Base-by-base conservation (phyloP, 2,797 vertebrate genomes). In the Capromys pilorides region DNA sequence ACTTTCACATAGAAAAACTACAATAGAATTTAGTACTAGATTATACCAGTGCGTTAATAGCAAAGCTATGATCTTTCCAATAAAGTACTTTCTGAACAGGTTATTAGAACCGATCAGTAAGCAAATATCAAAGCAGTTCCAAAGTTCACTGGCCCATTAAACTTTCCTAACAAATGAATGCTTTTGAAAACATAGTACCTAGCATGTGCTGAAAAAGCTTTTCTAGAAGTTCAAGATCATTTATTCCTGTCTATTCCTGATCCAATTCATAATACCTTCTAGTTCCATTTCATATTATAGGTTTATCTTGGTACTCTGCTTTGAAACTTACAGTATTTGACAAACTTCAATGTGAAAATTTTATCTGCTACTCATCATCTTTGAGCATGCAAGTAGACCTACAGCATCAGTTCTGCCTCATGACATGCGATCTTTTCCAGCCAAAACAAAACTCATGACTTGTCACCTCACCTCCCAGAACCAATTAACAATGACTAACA, bases 1-100 rank as follows among this genome's bases (percentile, higher is more conserved):
- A 90, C 83, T 90, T 92, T 82, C 45, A 79, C 16, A 57, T 54
- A 82, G 28, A 61, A n/a, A 88, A 95, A 88, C 64, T 59, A 94
- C 93, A n/a, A 93, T 87, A 87, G 80, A 94, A 80, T 51, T 61
- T 85, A 21, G 31, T 51, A 83, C 10, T 45, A 94, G 9, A 26
- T 24, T 80, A 84, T 26, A 83, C 45, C 22, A 91, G 39, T 69
- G 39, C 41, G 2, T 45, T 82, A 85, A 1, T 57, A 94, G 90
- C 39, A 96, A 71, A 91, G 24, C 69, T 31, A 80, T 4, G 81
- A 80, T 36, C 64, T 93, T 82, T 75, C 6, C 28, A 93, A 51
- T 57, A 77, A 64, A 28, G 28, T 14, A 31, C 41, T 86, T 89
- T 83, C 41, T 73, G 62, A 84, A 77, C 61, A 59, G 18, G 45